These are phyloP conservation scores for Talpa occidentalis DNA, from an alignment of 2,113 vertebrate genomes.

Conservation along the genomic window DNA sequence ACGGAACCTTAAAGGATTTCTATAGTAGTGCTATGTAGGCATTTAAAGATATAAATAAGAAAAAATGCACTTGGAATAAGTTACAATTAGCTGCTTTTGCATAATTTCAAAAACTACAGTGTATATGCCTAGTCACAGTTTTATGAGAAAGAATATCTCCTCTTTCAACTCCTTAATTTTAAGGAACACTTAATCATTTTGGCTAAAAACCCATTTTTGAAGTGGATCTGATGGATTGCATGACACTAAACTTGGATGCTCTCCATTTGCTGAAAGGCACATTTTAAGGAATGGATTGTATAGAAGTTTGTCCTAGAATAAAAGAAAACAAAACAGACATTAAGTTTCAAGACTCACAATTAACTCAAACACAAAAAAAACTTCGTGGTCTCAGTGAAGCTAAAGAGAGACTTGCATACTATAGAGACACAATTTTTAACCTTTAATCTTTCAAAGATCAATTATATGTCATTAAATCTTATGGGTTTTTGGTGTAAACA, in stretches of 20 bases:
- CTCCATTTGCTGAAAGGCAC: slow-evolving; percentile 93
- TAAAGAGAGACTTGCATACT: neutral
- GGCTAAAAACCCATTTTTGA: slow-evolving; percentile 94
- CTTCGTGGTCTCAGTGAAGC: neutral
- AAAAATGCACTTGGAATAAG: slow-evolving; percentile 81
- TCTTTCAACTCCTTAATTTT: slow-evolving; percentile 70
- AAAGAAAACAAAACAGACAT: slow-evolving; percentile 14
- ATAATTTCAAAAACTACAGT: slow-evolving; percentile 81
- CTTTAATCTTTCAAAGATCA: slow-evolving; percentile 35
- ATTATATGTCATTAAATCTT: neutral
- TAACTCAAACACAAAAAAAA: slow-evolving; percentile 30
- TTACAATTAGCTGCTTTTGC: slow-evolving; percentile 81
- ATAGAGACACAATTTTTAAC: neutral
- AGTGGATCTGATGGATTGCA: slow-evolving; percentile 92
- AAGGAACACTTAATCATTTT: slow-evolving; percentile 83
- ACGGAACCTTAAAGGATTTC: slow-evolving; percentile 71
- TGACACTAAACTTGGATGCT: slow-evolving; percentile 88
- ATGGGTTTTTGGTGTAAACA: neutral
- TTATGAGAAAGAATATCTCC: slow-evolving; percentile 76
- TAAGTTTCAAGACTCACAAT: slow-evolving; percentile 58
- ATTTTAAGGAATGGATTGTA: slow-evolving; percentile 88
- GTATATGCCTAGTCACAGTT: slow-evolving; percentile 81
- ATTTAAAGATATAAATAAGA: slow-evolving; percentile 78
- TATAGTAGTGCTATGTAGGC: slow-evolving; percentile 67
- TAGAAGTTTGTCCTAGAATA: slow-evolving; percentile 92